These are phyloP conservation scores for Drosophila helvetica DNA, from an alignment of 2,888 invertebrate genomes.

Conservation along the genomic window DNA sequence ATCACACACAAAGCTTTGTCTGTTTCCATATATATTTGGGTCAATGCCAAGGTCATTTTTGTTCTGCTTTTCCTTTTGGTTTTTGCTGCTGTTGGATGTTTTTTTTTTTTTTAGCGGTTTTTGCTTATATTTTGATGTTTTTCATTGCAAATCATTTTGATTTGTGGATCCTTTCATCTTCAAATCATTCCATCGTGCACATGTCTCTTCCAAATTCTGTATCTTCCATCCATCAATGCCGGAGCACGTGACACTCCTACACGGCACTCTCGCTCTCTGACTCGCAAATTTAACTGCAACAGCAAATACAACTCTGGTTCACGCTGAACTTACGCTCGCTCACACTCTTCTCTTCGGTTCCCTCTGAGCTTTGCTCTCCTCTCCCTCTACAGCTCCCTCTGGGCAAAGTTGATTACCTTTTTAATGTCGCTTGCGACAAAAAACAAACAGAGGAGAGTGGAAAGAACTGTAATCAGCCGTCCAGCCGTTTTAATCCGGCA, in stretches of 20 bases:
- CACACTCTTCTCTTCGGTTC: not conserved
- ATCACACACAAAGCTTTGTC: conserved; percentile 63
- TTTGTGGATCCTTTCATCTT: not conserved
- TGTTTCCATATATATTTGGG: conserved; percentile 60
- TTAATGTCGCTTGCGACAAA: conserved; percentile 1
- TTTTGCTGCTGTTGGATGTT: conserved; percentile 4
- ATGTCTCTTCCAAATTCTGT: not conserved
- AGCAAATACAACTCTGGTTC: not conserved
- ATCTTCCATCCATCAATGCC: not conserved
- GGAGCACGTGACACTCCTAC: not conserved
- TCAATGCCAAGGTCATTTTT: conserved; percentile 61
- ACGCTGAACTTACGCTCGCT: not conserved
- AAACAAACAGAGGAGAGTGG: conserved; percentile 11
- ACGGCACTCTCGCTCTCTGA: too few species aligned
- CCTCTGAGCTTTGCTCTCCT: not conserved
- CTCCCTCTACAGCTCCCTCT: not conserved
- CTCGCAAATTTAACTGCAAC: not conserved
- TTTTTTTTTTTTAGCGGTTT: conserved; percentile 28
- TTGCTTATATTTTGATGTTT: conserved; percentile 35
- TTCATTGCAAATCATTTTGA: conserved; percentile 17
- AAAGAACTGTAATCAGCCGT: conserved; percentile 28
- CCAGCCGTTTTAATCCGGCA: conserved; percentile 29
- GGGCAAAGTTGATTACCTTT: conserved; percentile 20
- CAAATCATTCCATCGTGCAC: not conserved
- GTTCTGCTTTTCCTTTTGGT: conserved; percentile 40